Evolutionary conservation across 2,888 invertebrate genomes (phyloP).

Genomic region (Dione vanillae): DNA sequence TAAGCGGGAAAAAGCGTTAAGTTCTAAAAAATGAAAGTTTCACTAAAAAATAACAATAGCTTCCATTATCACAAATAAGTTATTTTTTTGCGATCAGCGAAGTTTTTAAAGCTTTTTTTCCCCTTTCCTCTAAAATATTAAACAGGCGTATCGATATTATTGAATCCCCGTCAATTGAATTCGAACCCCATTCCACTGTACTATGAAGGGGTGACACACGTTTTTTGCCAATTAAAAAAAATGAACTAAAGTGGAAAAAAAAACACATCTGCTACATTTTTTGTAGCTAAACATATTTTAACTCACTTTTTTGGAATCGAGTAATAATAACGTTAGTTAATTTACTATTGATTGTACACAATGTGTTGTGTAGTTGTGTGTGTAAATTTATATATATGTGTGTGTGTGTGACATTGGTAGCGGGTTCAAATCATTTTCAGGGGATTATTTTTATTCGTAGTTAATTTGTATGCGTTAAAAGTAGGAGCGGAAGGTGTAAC

Average conservation of each 20-base stretch:
- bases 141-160: constrained; percentile 38
- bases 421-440: too few relatives aligned
- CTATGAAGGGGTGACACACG: constrained; percentile 54
- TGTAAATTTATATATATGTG: too few relatives aligned
- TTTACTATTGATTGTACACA: neutral
- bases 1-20: too few relatives aligned
- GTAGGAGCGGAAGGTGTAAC: too few relatives aligned
- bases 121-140: constrained; percentile 12
- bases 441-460: too few relatives aligned
- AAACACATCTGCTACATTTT: constrained; percentile 31
- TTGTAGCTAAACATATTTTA: neutral
- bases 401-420: too few relatives aligned
- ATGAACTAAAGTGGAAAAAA: constrained; percentile 10
- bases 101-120: constrained; percentile 5
- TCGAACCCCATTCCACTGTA: constrained; percentile 49
- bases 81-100: neutral
- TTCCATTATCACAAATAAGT: neutral
- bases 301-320: neutral
- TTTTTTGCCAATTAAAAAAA: constrained; percentile 33
- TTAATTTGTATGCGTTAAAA: too few relatives aligned
- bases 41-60: neutral
- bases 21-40: neutral
- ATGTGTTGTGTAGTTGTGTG: too few relatives aligned
- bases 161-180: constrained; percentile 18
- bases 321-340: neutral